These are phyloP conservation scores for Struthio camelus DNA, from an alignment of 2,113 vertebrate genomes.

Conservation along the genomic window DNA sequence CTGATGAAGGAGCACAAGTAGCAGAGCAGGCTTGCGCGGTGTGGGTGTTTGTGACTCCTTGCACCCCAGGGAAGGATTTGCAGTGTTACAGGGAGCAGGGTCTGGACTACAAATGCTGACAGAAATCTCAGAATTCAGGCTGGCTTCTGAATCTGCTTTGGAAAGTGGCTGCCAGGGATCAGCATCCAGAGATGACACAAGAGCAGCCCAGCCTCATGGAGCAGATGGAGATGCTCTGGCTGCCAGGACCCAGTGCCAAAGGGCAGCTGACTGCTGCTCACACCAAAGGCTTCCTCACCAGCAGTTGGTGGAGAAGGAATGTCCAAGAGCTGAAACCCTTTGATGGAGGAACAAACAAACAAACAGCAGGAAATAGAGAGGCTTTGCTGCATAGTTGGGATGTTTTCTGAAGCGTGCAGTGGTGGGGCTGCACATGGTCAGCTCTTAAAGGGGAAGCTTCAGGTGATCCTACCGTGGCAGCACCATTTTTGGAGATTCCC, in stretches of 20 bases:
- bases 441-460: background rate
- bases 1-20: background rate
- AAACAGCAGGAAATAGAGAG: background rate
- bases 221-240: background rate
- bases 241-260: background rate
- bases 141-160: too few species aligned
- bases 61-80: background rate
- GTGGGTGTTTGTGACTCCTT: background rate
- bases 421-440: background rate
- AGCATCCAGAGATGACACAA: too few species aligned
- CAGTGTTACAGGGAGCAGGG: background rate
- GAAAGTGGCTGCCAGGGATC: too few species aligned
- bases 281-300: too few species aligned
- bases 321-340: background rate
- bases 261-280: too few species aligned
- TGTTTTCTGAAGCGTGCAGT: background rate
- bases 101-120: background rate
- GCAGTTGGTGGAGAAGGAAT: background rate
- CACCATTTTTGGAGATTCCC: background rate
- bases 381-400: background rate
- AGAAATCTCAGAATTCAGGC: background rate
- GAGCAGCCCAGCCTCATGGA: too few species aligned
- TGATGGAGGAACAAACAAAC: background rate
- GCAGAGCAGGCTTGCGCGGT: background rate
- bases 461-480: background rate